Evolutionary conservation across 2,888 invertebrate species (phyloP), one percentile per base, ranked within the genome.

Genomic region (Calliphora vomitoria): DNA sequence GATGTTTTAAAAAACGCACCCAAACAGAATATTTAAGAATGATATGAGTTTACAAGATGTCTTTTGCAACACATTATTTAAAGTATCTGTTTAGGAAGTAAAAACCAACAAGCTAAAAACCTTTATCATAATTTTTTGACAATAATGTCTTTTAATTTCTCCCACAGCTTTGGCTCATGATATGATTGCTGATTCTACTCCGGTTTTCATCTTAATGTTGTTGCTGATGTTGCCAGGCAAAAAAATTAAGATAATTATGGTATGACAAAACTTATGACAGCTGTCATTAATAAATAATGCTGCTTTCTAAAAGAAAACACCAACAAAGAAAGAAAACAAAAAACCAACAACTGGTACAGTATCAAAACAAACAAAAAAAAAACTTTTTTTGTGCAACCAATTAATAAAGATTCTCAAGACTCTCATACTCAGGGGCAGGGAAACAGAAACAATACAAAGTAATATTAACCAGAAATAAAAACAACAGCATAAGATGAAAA

Each of bases 261-360:
- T 68, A 84, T 79, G 84, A 84, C 78, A 84, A 72, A 84, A 84
- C 78, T 84, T 84, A 79, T 79, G 84, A 84, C 84, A 84, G 78
- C 55, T 84, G 84, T 72, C 78, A 72, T 84, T 84, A 79, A 84
- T 84, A 84, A 83, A 83, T 78, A 72, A 66, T 58, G 13, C 10
- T 44, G 71, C n/a, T 71, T 76, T 71, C 3, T 35, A 71, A 20
- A 69, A 31, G 53, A 25, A 18, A 20, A 11, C 11, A 74, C 53
- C 13, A 44, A 66, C 47, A 69, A 50, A 31, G 15, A 44, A 20
- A 44, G 11, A 60, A 35, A 35, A 64, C 25, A 62, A 64, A 31
- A 31, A 62, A 55, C n/a, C 20, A 82, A 50, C 38, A 74, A 75
- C 66, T 44, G 76, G 11, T 31, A 76, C 38, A 82, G 69, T 11